These are phyloP conservation scores for Pelochelys cantorii DNA, from an alignment of 2,797 vertebrate genomes.

Conservation along the genomic window DNA sequence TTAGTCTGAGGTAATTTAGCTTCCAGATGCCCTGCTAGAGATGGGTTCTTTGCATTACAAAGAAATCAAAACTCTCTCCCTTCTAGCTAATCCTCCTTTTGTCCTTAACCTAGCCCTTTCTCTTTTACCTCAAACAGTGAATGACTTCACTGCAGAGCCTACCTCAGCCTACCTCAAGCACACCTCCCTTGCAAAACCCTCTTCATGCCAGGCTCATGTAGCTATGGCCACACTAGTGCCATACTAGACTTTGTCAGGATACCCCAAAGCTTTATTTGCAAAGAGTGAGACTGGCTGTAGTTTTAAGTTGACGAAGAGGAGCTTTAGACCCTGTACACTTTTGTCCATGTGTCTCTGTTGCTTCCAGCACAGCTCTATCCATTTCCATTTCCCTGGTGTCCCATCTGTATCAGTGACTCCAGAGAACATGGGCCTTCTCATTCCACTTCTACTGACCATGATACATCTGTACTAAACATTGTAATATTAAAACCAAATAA, in stretches of 20 bases:
- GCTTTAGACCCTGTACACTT: background rate
- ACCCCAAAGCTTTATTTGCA: background rate
- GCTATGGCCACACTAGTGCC: accelerated
- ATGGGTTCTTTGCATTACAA: background rate
- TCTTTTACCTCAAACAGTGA: background rate
- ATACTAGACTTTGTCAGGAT: background rate
- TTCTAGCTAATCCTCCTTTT: background rate
- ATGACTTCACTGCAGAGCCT: background rate
- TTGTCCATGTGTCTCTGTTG: background rate
- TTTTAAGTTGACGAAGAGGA: background rate
- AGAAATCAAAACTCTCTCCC: background rate
- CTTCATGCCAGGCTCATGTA: background rate
- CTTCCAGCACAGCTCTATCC: background rate
- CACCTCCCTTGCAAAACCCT: background rate
- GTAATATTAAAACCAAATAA: background rate
- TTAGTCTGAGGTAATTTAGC: background rate
- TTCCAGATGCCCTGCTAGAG: background rate
- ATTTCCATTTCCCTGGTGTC: background rate
- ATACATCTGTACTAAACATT: background rate
- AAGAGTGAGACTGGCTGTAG: background rate
- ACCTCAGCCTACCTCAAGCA: background rate
- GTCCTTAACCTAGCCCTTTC: background rate
- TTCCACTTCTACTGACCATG: background rate
- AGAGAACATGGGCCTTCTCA: background rate
- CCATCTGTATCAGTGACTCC: no score